These are phyloP conservation scores for Phanerotoma sp. DNA, from an alignment of 2,888 invertebrate genomes.

Conservation along the genomic window DNA sequence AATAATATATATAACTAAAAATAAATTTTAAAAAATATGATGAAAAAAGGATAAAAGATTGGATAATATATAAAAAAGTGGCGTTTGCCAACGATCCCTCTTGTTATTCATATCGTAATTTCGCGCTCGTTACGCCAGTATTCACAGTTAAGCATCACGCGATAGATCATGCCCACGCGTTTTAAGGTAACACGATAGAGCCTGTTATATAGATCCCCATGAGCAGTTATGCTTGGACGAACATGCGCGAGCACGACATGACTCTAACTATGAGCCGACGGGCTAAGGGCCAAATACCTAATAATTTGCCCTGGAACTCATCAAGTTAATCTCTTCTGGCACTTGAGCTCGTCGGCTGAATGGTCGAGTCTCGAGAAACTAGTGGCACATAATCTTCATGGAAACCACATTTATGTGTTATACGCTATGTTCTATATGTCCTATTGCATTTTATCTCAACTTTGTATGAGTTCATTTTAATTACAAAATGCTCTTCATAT, in stretches of 20 bases:
- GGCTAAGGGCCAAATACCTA: slow-evolving; percentile 31
- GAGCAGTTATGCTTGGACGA: slow-evolving; percentile 6
- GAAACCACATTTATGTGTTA: neutral
- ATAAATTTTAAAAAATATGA: slow-evolving; percentile 5
- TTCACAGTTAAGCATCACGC: slow-evolving; percentile 24
- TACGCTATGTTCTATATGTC: too few relatives aligned
- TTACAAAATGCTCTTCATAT: slow-evolving; percentile 7
- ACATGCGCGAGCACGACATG: slow-evolving; percentile 15
- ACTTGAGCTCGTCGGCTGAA: slow-evolving; percentile 22
- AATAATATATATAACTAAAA: neutral
- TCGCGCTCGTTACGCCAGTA: slow-evolving; percentile 27
- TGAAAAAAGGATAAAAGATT: too few relatives aligned
- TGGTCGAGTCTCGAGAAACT: slow-evolving; percentile 8
- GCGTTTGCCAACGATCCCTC: slow-evolving; percentile 4
- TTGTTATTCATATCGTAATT: slow-evolving; percentile 18
- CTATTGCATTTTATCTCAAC: neutral
- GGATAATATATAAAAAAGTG: slow-evolving; percentile 1
- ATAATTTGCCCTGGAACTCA: slow-evolving; percentile 34
- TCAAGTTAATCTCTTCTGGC: slow-evolving; percentile 34
- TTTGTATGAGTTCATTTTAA: slow-evolving; percentile 4
- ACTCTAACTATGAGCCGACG: slow-evolving; percentile 17
- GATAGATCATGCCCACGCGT: slow-evolving; percentile 28
- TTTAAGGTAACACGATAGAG: slow-evolving; percentile 10
- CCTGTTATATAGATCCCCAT: slow-evolving; percentile 10
- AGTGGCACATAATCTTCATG: slow-evolving; percentile 8